A percentile compares a stretch with the other conserved stretches of the same genome.
Evolutionary conservation across 2,113 vertebrate genomes (phyloP).

Genomic region (Castor canadensis): DNA sequence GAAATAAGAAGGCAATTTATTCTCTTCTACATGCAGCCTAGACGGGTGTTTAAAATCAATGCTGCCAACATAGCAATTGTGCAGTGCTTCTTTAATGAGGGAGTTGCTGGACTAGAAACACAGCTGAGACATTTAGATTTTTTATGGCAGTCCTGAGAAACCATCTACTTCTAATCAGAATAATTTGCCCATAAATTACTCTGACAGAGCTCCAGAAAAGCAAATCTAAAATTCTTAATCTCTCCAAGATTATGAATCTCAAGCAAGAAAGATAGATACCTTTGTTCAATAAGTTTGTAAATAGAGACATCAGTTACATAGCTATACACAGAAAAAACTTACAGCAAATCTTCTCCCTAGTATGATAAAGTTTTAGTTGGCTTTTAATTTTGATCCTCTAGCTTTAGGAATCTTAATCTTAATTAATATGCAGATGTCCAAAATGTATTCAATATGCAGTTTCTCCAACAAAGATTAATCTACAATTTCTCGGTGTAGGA

Average conservation of each 20-base stretch:
- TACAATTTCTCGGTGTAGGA: background rate
- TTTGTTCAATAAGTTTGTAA: constrained; percentile 33
- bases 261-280: background rate
- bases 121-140: constrained; percentile 51
- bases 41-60: constrained; percentile 68
- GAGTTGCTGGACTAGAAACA: constrained; percentile 57
- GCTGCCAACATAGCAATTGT: constrained; percentile 53
- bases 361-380: background rate
- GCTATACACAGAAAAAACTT: background rate
- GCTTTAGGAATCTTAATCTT: background rate
- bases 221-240: constrained; percentile 29
- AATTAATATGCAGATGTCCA: background rate
- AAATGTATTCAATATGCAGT: background rate
- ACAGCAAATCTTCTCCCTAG: background rate
- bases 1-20: constrained; percentile 61
- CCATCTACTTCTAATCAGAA: constrained; percentile 65
- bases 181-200: constrained; percentile 68
- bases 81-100: constrained; percentile 65
- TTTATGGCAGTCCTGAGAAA: constrained; percentile 64
- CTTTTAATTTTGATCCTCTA: constrained; percentile 48
- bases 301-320: background rate
- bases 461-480: background rate
- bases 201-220: constrained; percentile 54
- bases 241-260: background rate
- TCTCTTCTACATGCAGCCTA: constrained; percentile 56